A percentile compares a stretch with the other conserved stretches of the same genome.
Conservation (phyloP, 2,888 invertebrate species). For the Quadriops clusia region DNA sequence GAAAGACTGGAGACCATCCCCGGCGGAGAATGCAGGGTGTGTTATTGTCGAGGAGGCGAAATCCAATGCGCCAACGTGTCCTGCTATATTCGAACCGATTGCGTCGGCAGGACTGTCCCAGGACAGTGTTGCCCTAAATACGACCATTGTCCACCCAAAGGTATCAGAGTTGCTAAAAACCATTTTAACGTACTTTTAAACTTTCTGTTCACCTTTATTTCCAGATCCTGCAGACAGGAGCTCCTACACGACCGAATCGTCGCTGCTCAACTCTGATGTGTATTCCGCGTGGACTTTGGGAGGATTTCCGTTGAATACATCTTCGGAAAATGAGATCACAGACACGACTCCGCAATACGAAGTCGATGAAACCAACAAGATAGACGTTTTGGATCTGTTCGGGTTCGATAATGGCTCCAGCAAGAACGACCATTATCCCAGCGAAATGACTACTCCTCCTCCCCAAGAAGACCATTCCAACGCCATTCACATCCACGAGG, state of each 20-base stretch:
- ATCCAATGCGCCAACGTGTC: conserved; percentile 65
- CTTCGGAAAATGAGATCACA: conserved; percentile 12
- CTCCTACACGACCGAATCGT: too few species aligned
- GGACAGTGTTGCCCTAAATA: conserved; percentile 73
- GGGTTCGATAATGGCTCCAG: too few species aligned
- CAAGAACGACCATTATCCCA: too few species aligned
- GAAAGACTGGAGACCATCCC: conserved; percentile 57
- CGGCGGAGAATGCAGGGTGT: conserved; percentile 63
- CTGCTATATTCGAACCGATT: conserved; percentile 65
- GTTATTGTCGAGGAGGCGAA: conserved; percentile 71
- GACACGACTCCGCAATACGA: conserved; percentile 10
- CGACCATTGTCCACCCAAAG: conserved; percentile 65
- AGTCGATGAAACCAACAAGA: conserved; percentile 1
- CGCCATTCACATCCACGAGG: conserved; percentile 10
- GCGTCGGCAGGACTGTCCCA: conserved; percentile 56
- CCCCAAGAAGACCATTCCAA: conserved; percentile 5
- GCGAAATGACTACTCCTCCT: too few species aligned
- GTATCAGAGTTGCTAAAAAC: conserved; percentile 29
- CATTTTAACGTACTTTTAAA: too few species aligned
- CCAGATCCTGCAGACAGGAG: too few species aligned
- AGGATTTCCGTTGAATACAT: conserved; percentile 5
- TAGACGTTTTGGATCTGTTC: background rate
- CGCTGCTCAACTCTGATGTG: too few species aligned
- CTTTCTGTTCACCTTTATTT: too few species aligned
- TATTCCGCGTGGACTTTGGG: too few species aligned